Evolutionary conservation across 2,888 invertebrate species (phyloP), one percentile per base, ranked within the genome.

Genomic region (Leptinotarsa tumamoca): DNA sequence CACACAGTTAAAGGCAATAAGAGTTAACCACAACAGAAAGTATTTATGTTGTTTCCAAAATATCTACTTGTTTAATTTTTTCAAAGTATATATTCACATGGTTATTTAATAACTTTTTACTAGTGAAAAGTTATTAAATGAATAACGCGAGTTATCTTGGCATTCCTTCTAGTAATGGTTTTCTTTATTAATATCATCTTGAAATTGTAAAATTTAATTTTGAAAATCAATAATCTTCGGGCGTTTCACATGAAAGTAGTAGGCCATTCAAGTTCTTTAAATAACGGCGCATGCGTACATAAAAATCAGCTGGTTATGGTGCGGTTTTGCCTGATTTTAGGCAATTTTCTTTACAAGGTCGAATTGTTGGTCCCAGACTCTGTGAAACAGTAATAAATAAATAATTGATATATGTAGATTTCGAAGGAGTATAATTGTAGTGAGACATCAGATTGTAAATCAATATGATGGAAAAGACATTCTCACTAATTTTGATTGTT

Each of bases 211-310:
- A 76, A 73, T 80, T 81, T 80, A 78, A 76, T 82, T 79, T 74
- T 77, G 83, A 85, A 87, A 86, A 87, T 87, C 87, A 87, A 87
- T 87, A 87, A 85, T 82, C 82, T 86, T 82, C 84, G 86, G 86
- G 86, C 86, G 87, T 86, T 83, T 82, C 82, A 82, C 78, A 73
- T 73, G 50, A 77, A 77, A 76, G 78, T 81, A 77, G 82, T 82
- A 82, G 82, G 83, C 81, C 81, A 80, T 81, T 77, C 78, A 76
- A 83, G 82, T 80, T 80, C 79, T 79, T 80, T 80, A 77, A 77
- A 79, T 75, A 75, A 67, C 56, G 69, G 82, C 85, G 84, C 86
- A 84, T 79, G 85, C 85, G 85, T 80, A 67, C 3, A 56, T 52
- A 23, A 58, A 74, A 81, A 85, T 86, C 86, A 86, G 86, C 86